phyloP scores from a whole-genome alignment of 2,888 invertebrate genomes.

The Clepsis dumicolana region DNA sequence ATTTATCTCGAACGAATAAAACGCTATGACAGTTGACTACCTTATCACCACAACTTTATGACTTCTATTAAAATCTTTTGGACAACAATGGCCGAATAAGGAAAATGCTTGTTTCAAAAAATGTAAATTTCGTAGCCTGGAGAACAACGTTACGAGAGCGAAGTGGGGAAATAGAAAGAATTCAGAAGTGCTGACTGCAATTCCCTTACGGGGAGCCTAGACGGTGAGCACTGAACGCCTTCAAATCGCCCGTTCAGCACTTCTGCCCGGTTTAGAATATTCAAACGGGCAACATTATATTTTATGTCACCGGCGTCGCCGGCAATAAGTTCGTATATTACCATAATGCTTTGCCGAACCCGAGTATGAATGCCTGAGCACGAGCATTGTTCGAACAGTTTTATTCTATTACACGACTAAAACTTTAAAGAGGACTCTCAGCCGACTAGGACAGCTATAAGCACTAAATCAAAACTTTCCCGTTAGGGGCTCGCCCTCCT shows the following conservation, averaged over 20 bases:
- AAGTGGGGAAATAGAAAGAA: conserved; percentile 43
- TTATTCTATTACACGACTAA: conserved; percentile 83
- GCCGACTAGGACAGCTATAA: conserved; percentile 79
- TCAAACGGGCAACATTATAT: conserved; percentile 71
- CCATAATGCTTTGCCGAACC: conserved; percentile 62
- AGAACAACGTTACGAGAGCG: conserved; percentile 28
- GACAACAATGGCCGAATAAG: conserved; percentile 34
- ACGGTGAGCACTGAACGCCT: conserved; percentile 48
- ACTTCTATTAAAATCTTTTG: conserved; percentile 44
- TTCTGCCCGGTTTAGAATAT: conserved; percentile 67
- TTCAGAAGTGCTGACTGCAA: conserved; percentile 52
- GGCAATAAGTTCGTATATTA: conserved; percentile 71
- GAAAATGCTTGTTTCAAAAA: conserved; percentile 40
- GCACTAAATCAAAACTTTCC: conserved; percentile 85
- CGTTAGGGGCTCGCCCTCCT: conserved; percentile 67
- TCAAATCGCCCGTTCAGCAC: conserved; percentile 54
- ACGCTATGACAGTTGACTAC: conserved; percentile 47
- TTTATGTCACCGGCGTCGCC: conserved; percentile 64
- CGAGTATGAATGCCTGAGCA: conserved; percentile 71
- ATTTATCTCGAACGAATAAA: conserved; percentile 51
- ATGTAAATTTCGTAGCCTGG: conserved; percentile 18
- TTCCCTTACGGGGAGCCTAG: conserved; percentile 48
- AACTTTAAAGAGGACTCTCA: conserved; percentile 80
- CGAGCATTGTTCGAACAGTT: conserved; percentile 79
- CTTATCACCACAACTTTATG: conserved; percentile 42